Conservation (phyloP, 2,113 vertebrate species). For the Eclectus roratus region DNA sequence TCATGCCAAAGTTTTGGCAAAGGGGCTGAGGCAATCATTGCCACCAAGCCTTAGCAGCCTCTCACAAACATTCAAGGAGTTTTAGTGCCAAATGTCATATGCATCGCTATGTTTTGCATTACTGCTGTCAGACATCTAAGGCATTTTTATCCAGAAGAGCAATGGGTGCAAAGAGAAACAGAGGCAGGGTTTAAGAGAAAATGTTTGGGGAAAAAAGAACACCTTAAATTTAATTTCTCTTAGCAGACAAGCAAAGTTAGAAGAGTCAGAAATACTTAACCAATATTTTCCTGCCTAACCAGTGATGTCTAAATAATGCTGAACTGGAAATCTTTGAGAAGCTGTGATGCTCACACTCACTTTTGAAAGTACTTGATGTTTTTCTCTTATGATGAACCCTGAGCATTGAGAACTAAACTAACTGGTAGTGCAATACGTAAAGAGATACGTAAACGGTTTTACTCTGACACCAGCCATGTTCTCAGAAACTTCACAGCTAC, state of each 20-base stretch:
- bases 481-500: not conserved
- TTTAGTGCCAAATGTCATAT: not conserved
- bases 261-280: not conserved
- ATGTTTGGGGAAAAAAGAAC: not conserved
- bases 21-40: not conserved
- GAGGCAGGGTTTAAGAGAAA: accelerated
- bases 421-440: not conserved
- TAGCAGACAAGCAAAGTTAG: not conserved
- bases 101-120: accelerated
- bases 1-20: not conserved
- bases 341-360: not conserved
- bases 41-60: not conserved
- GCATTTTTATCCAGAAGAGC: not conserved
- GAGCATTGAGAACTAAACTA: not conserved
- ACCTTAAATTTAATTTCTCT: not conserved
- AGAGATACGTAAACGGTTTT: accelerated
- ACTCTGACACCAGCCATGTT: not conserved
- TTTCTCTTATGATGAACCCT: not conserved
- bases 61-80: not conserved
- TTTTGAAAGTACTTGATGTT: not conserved
- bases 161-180: not conserved
- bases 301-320: not conserved
- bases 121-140: not conserved
- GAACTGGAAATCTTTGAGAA: not conserved
- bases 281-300: not conserved